Evolutionary conservation across 2,888 invertebrate species (phyloP), one percentile per base, ranked within the genome.

Genomic region (Dicranocentrus wangi): DNA sequence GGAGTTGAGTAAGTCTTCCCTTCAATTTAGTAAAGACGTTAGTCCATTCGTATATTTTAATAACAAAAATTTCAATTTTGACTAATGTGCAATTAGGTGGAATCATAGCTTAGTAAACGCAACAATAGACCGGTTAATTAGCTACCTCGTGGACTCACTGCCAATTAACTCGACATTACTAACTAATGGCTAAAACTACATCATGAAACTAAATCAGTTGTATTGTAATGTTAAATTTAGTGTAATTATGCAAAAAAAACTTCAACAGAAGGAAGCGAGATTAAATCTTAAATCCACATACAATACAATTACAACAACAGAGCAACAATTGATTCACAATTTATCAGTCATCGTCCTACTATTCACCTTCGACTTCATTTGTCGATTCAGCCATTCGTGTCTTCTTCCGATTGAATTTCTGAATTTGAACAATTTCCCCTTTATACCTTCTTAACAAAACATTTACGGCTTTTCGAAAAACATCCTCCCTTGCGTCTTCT

Each of bases 61-160:
- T n/a, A n/a, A n/a, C n/a, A n/a, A n/a, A 23, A 65, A 19, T 43
- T 65, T 13, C 21, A 5, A 19, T 21, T 42, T 65, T 68, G n/a
- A n/a, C n/a, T n/a, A n/a, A n/a, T 39, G 39, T 39, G 39, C 39
- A 39, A 28, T 27, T 27, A 82, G 82, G 2, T 82, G 82, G 82
- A 53, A 82, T 19, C 78, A 73, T 19, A 60, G 47, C 17, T 28
- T 82, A 43, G 77, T 77, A 1, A 78, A 78, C 13, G 77, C 71
- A 28, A 69, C 77, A 19, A 19, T 82, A 32, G 19, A 78, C n/a
- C 60, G 72, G 19, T 10, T 82, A 7, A 75, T 82, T 13, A 47
- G 43, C 27, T 82, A 82, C 47, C 21, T 78, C 0, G 21, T 28
- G 39, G 73, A 73, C 32, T 63, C 42, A 43, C 42, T n/a, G n/a